Evolutionary conservation across 92 coral and sea anemone genomes (phyloP).

Genomic region (Phymanthus crucifer): DNA sequence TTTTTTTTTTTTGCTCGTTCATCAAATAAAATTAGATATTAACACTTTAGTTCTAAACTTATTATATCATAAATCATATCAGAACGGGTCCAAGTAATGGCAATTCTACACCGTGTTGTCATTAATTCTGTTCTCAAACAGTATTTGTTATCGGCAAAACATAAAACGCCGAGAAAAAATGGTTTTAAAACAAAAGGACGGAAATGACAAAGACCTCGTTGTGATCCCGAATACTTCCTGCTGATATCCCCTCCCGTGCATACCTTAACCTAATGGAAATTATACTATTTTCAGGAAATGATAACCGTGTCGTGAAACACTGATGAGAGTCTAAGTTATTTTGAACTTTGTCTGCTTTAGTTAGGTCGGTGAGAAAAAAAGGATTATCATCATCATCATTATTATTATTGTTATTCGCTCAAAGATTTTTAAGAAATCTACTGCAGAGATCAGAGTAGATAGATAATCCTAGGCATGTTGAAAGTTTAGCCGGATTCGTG

Average conservation of each 20-base stretch:
- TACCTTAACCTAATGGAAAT: not conserved
- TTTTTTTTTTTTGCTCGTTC: not conserved
- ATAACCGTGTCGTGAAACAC: not conserved
- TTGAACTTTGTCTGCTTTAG: not conserved
- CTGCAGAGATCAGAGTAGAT: not conserved
- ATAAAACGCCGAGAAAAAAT: not conserved
- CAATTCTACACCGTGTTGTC: not conserved
- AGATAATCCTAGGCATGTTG: not conserved
- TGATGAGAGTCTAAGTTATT: not conserved
- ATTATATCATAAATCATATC: not conserved
- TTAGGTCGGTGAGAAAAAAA: not conserved
- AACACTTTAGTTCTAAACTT: no score
- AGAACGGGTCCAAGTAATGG: not conserved
- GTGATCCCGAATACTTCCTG: not conserved
- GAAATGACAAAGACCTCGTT: not conserved
- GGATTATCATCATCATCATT: no score
- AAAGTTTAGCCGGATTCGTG: not conserved
- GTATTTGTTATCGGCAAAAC: no score
- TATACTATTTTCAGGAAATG: constrained; percentile 2
- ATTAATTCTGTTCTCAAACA: no score
- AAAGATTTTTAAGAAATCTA: not conserved
- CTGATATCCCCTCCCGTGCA: not conserved
- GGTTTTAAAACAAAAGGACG: not conserved
- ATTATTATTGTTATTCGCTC: no score
- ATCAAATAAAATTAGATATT: not conserved